Evolutionary conservation across 2,113 vertebrate genomes (phyloP), one percentile per base, ranked within the genome.

Genomic region (Corynorhinus townsendii): DNA sequence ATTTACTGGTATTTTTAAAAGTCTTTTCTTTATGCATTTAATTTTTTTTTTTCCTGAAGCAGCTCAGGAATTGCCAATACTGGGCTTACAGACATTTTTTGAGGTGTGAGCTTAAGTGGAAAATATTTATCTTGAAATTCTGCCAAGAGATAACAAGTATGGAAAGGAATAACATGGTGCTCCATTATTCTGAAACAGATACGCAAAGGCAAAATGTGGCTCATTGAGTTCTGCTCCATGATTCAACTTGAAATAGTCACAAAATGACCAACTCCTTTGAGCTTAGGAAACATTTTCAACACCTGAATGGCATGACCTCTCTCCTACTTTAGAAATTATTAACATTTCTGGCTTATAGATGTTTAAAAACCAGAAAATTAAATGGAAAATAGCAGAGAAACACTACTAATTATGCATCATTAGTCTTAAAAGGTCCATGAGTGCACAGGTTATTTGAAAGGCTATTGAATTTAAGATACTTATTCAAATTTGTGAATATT

Each of bases 81-180:
- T 56, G 43, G 22, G 45, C 16, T 90, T 68, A 24, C 19, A 77
- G 56, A 72, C 62, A 76, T 89, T 89, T 95, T 91, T 81, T 49
- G 59, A 94, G 62, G 81, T 92, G 81, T 92, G 76, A 93, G 22
- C 43, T 66, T 79, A 80, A 94, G 79, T 77, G 47, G 30, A 93
- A 95, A 96, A 96, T 94, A 95, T 95, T 93, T 94, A 38, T 85
- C 47, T 97, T 95, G 94, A 97, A 95, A 87, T 86, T 72, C 47
- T 94, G 88, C 90, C 92, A 96, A 79, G 24, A 96, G 93, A 95
- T 97, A 52, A 76, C 43, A 68, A 80, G 40, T 84, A 59, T 68
- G 76, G 15, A 95, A 81, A 94, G 43, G 14, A 80, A 71, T 86
- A 59, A 56, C n/a, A 26, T 3, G 3, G 16, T 56, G 2, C 26